phyloP scores from a whole-genome alignment of 2,797 vertebrate genomes.

The Benthosema pterotum region DNA sequence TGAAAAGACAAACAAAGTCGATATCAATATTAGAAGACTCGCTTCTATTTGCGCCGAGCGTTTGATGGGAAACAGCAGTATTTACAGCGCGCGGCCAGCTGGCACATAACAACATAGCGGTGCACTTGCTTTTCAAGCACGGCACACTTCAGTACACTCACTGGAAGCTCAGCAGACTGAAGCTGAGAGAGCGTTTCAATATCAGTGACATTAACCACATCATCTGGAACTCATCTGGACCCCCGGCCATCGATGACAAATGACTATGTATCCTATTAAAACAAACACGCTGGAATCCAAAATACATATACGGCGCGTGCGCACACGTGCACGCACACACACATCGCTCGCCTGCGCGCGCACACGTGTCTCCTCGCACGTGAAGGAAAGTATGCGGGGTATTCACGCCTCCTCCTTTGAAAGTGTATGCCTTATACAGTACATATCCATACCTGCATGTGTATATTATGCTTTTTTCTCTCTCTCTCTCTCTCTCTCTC shows the following conservation, averaged over 20 bases:
- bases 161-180: no score
- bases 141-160: no score
- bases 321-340: slow-evolving; percentile 36
- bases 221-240: slow-evolving; percentile 89
- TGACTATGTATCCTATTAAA: slow-evolving; percentile 78
- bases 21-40: no score
- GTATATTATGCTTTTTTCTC: slow-evolving; percentile 78
- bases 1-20: no score
- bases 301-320: slow-evolving; percentile 51
- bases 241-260: slow-evolving; percentile 83
- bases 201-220: slow-evolving; percentile 84
- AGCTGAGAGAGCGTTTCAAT: slow-evolving; percentile 66
- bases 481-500: slow-evolving; percentile 69
- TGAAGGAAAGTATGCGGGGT: slow-evolving; percentile 33
- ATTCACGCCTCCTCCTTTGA: slow-evolving; percentile 41
- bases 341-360: slow-evolving; percentile 46
- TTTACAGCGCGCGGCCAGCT: no score
- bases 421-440: slow-evolving; percentile 71
- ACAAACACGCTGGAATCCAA: slow-evolving; percentile 67
- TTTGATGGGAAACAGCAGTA: no score
- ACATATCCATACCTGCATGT: slow-evolving; percentile 75
- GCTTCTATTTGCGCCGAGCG: no score
- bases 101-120: no score
- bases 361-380: slow-evolving; percentile 58
- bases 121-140: no score